phyloP scores from a whole-genome alignment of 2,113 vertebrate genomes.

The Anarhynchus alexandrinus region DNA sequence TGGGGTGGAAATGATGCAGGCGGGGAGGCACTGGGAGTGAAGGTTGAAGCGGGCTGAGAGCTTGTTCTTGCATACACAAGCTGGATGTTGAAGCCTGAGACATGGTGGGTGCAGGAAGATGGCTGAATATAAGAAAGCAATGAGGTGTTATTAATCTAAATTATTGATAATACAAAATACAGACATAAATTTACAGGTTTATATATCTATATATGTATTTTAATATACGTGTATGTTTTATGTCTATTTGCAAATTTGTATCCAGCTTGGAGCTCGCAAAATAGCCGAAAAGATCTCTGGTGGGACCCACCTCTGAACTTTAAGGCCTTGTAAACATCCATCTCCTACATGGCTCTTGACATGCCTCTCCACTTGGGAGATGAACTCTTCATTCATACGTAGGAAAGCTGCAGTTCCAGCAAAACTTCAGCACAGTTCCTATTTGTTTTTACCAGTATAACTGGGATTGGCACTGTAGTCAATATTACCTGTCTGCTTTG shows the following conservation, averaged over 20 bases:
- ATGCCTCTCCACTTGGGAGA: fast-evolving
- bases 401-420: neutral
- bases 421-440: neutral
- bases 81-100: neutral
- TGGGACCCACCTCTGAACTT: neutral
- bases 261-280: neutral
- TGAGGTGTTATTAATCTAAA: neutral
- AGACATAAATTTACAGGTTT: neutral
- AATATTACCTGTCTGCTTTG: neutral
- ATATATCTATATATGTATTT: neutral
- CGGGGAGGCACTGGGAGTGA: neutral
- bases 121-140: neutral
- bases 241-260: neutral
- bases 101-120: neutral
- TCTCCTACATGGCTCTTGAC: neutral
- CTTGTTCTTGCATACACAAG: neutral
- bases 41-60: neutral
- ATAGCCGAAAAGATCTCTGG: neutral
- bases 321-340: neutral
- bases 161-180: neutral
- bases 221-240: neutral
- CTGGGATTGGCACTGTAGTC: neutral
- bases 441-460: neutral
- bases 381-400: neutral
- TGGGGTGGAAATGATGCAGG: neutral